Evolutionary conservation across 2,888 invertebrate species (phyloP).

Genomic region (Antitype chi): DNA sequence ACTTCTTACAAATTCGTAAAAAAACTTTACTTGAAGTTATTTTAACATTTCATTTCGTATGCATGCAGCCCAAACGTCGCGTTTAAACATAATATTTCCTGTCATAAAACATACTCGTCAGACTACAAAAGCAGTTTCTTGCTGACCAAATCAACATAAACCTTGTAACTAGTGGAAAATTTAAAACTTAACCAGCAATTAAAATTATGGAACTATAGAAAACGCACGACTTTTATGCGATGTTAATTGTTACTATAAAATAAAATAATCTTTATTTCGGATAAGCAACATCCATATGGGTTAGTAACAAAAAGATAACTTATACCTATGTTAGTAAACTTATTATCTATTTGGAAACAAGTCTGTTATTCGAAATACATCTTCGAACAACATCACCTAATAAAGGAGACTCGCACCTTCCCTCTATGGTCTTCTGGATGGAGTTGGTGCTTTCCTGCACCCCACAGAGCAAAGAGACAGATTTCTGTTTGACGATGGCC

Average conservation of each 20-base stretch:
- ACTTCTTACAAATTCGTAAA: neutral
- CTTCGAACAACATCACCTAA: too few species aligned
- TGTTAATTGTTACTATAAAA: neutral
- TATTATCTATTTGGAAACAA: too few species aligned
- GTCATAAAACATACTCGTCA: conserved; percentile 49
- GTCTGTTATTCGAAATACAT: too few species aligned
- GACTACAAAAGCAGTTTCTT: conserved; percentile 48
- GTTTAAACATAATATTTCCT: conserved; percentile 48
- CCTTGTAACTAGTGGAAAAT: conserved; percentile 54
- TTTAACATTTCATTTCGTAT: conserved; percentile 28
- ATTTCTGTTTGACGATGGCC: too few species aligned
- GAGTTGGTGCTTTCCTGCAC: too few species aligned
- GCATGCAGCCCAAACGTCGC: conserved; percentile 32
- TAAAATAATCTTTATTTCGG: too few species aligned
- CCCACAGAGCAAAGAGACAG: too few species aligned
- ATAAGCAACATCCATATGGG: too few species aligned
- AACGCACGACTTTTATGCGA: neutral
- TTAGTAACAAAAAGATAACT: too few species aligned
- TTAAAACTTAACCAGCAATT: conserved; percentile 29
- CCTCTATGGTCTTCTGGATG: too few species aligned
- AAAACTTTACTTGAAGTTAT: conserved; percentile 26
- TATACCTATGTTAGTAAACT: too few species aligned
- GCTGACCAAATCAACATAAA: conserved; percentile 51
- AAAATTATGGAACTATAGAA: conserved; percentile 35
- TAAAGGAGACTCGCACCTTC: too few species aligned